Evolutionary conservation across 2,113 vertebrate genomes (phyloP), one percentile per base, ranked within the genome.

Genomic region (Haliaeetus leucogaster): DNA sequence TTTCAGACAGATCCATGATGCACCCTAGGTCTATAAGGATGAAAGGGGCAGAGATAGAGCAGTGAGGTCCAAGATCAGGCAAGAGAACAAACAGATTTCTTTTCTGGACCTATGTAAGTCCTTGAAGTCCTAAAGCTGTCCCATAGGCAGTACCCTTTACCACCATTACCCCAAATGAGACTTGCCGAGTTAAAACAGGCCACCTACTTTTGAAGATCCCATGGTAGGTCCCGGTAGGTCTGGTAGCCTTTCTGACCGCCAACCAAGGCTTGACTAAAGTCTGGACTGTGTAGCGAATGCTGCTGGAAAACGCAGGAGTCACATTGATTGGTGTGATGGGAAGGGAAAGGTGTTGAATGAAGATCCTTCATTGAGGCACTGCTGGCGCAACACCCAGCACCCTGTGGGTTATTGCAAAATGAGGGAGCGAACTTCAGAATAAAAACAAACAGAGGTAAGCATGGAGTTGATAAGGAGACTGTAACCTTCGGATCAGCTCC

Each of bases 161-260:
- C 56, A 76, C 30, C 71, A 21, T 38, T 25, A 62, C 45, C 74
- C 66, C 47, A 70, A 82, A 66, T 42, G 21, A 72, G 72, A 36
- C 26, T 27, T 47, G 40, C 40, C 1, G 2, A 73, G 40, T 66
- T 79, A 42, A 73, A 82, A 89, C 27, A 76, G 0, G 5, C 21
- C 76, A 97, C 97, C 84, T 97, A 98, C 97, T 97, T 97, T 93
- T 97, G 97, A 86, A 96, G 89, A 30, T 95, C 95, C 97, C 96
- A 96, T 94, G 95, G 95, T 9, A 92, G 82, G 16, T 96, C 94
- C 58, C 94, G 80, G 89, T 94, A 97, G 93, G 67, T 89, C 81
- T 95, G 95, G 68, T 97, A 97, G 90, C 93, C 97, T 53, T 91
- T 92, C 56, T 96, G 96, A 58, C 93, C 90, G 0, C 95, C 95